Evolutionary conservation across 2,113 vertebrate genomes (phyloP).

Genomic region (Oreochromis niloticus): DNA sequence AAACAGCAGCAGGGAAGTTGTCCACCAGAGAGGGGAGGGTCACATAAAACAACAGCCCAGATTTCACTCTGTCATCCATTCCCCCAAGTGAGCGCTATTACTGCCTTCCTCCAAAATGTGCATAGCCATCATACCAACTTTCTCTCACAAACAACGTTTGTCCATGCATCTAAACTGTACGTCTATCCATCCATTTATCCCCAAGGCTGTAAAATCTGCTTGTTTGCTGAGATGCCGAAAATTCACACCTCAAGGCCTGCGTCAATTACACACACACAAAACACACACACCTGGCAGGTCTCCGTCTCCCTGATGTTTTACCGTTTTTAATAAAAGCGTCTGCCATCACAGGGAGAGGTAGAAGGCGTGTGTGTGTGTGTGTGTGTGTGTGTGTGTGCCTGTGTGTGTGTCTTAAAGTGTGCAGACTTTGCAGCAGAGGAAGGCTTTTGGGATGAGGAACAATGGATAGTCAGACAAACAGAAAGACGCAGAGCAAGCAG

Average conservation of each 20-base stretch:
- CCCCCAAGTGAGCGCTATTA: conserved; percentile 21
- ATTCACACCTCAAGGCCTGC: conserved; percentile 1
- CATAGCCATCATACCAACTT: background rate
- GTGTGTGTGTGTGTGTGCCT: background rate
- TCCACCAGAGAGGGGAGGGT: background rate
- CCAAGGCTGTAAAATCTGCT: conserved; percentile 7
- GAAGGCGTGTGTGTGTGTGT: background rate
- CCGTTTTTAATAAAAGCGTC: conserved; percentile 22
- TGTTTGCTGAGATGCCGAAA: conserved; percentile 33
- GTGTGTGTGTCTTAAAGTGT: background rate
- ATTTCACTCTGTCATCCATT: background rate
- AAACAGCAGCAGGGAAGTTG: background rate
- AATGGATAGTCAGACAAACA: background rate
- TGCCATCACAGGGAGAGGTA: background rate
- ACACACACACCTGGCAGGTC: conserved; percentile 19
- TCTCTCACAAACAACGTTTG: background rate
- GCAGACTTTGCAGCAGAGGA: background rate
- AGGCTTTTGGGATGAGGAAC: background rate
- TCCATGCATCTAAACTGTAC: background rate
- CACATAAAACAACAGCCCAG: background rate
- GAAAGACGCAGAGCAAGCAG: background rate
- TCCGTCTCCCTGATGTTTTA: conserved; percentile 18
- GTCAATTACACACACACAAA: background rate
- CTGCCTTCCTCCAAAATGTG: background rate
- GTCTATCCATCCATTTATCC: background rate